Base-by-base conservation (phyloP, 2,113 vertebrate species). In the Talpa occidentalis region DNA sequence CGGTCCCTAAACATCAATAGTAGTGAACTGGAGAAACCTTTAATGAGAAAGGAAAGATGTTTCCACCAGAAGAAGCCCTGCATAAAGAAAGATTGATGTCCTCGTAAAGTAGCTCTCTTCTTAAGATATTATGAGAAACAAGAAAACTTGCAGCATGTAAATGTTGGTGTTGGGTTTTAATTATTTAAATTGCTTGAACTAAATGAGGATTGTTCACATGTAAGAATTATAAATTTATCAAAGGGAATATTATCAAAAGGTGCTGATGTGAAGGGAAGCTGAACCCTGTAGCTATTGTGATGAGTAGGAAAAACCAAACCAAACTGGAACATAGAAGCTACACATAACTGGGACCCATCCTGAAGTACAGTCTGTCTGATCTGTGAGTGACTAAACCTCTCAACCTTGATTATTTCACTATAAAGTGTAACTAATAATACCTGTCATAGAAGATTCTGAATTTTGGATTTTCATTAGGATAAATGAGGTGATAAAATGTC, bases 391-490 rank as follows among this genome's bases (percentile, higher is more conserved):
- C 14, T 74, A 44, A 44, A 35, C 11, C 35, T 78, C 37, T 88
- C 59, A 67, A 52, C 47, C 40, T 83, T 67, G 35, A 21, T 79
- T 28, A 15, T 37, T 94, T 89, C 15, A 7, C 40, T 92, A 2
- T 19, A 44, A 84, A 72, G 22, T 40, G 5, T 30, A 74, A 67
- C 4, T 59, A 69, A 35, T 26, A 69, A 47, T 44, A 47, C 14
- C 4, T 47, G 16, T 26, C 54, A 79, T 54, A 12, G 15, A 64
- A 74, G 22, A 56, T 11, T 28, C 3, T 56, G 35, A 86, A 28
- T 26, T 80, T 82, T n/a, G 44, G 19, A 67, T 90, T 90, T 83
- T 15, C 35, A 28, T 84, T 86, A 90, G 74, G n/a, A 37, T 92
- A n/a, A 89, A 49, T 10, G 35, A 83, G 21, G 2, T 74, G 24